phyloP scores from a whole-genome alignment of 2,797 vertebrate genomes.

The Muraenolepis orangiensis region DNA sequence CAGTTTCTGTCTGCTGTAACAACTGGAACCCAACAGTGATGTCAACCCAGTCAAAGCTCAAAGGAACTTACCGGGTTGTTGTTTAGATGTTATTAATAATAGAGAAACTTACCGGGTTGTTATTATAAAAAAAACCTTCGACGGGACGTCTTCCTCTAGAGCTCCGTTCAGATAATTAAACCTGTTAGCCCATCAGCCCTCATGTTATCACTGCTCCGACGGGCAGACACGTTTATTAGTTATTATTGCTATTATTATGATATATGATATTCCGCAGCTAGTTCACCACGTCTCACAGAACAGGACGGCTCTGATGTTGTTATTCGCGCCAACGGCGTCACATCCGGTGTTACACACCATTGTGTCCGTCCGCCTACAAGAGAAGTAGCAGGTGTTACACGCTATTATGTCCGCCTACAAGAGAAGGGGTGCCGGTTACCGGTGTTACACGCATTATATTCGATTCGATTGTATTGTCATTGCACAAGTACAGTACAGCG shows the following conservation, averaged over 20 bases:
- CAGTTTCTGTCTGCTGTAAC: too few species aligned
- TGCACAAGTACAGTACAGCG: too few species aligned
- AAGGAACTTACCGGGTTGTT: too few species aligned
- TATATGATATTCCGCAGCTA: neutral
- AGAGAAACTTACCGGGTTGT: neutral
- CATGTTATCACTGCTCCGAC: neutral
- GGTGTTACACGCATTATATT: too few species aligned
- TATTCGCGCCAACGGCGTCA: slow-evolving; percentile 58
- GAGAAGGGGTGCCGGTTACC: neutral
- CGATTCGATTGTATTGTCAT: too few species aligned
- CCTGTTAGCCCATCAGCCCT: neutral
- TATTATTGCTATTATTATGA: too few species aligned
- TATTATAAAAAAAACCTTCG: neutral
- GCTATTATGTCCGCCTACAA: slow-evolving; percentile 28
- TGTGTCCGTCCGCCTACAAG: slow-evolving; percentile 23
- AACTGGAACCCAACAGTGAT: too few species aligned
- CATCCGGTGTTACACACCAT: slow-evolving; percentile 36
- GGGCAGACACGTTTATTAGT: neutral
- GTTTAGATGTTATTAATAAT: too few species aligned
- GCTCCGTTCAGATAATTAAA: neutral
- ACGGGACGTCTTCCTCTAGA: neutral
- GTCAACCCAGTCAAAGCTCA: too few species aligned
- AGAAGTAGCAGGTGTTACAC: neutral
- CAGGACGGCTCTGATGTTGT: neutral
- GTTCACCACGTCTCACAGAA: neutral